phyloP scores from a whole-genome alignment of 2,888 invertebrate genomes.

The Netelia fuscicornis region DNA sequence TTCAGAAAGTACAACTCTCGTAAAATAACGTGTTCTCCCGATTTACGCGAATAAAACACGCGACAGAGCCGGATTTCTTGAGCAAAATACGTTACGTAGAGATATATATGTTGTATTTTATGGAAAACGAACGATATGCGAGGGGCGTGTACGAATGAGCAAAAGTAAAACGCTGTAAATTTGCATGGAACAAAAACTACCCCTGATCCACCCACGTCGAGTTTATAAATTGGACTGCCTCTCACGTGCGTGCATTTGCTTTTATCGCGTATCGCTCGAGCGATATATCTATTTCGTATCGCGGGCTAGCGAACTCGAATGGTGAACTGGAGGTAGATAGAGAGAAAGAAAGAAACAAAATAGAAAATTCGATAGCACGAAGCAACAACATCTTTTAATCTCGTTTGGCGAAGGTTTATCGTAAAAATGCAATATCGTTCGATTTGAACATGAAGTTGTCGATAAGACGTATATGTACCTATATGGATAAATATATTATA shows the following conservation, averaged over 20 bases:
- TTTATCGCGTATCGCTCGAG: slow-evolving; percentile 44
- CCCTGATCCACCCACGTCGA: neutral
- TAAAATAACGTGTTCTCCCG: slow-evolving; percentile 27
- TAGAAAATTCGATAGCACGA: neutral
- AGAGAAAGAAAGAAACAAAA: neutral
- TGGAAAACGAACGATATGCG: neutral
- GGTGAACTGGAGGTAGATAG: neutral
- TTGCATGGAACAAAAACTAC: slow-evolving; percentile 30
- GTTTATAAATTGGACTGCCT: slow-evolving; percentile 9
- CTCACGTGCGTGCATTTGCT: slow-evolving; percentile 30
- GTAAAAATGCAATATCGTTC: neutral
- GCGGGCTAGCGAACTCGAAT: neutral
- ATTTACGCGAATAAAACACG: slow-evolving; percentile 58
- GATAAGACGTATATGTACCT: too few species aligned
- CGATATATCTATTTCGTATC: slow-evolving; percentile 6
- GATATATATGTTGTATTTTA: neutral
- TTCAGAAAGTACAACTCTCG: slow-evolving; percentile 43
- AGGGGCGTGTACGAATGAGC: slow-evolving; percentile 15
- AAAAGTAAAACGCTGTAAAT: slow-evolving; percentile 49
- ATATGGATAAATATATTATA: neutral
- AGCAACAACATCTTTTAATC: neutral
- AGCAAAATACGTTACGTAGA: slow-evolving; percentile 23
- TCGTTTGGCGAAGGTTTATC: neutral
- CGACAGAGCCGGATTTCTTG: slow-evolving; percentile 38
- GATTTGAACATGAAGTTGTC: too few species aligned